These are phyloP conservation scores for Miichthys miiuy DNA, from an alignment of 2,797 vertebrate genomes.

Conservation along the genomic window DNA sequence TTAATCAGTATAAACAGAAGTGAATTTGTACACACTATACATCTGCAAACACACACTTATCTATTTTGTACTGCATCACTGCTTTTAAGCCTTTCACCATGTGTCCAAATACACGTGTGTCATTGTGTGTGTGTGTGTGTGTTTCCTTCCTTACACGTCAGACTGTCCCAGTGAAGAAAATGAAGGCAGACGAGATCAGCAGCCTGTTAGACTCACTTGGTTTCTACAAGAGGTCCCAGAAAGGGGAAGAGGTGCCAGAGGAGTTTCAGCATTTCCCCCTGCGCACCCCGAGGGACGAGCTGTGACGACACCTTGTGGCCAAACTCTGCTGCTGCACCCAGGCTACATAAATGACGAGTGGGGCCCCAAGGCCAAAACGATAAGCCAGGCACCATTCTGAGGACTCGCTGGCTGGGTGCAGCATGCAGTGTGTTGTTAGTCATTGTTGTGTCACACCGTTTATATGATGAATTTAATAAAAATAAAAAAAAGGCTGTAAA, in stretches of 20 bases:
- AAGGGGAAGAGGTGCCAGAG: slow-evolving; percentile 88
- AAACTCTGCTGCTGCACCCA: slow-evolving; percentile 66
- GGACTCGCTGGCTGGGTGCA: slow-evolving; percentile 51
- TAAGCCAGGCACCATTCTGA: slow-evolving; percentile 81
- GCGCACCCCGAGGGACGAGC: slow-evolving; percentile 84
- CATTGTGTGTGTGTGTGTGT: slow-evolving; percentile 2
- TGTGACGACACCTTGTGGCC: slow-evolving; percentile 82
- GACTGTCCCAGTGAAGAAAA: slow-evolving; percentile 85
- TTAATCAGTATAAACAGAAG: not conserved
- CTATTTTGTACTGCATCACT: not conserved
- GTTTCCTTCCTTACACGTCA: slow-evolving; percentile 51
- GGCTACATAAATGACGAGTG: slow-evolving; percentile 80
- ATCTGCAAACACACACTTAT: not conserved
- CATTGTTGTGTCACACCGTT: slow-evolving; percentile 27
- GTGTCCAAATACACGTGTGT: slow-evolving; percentile 29
- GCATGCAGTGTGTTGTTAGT: slow-evolving; percentile 24
- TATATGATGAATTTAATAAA: slow-evolving; percentile 12
- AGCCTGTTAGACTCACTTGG: slow-evolving; percentile 87
- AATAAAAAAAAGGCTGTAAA: not conserved
- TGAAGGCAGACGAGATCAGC: slow-evolving; percentile 87
- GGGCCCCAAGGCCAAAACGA: slow-evolving; percentile 75
- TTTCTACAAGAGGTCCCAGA: slow-evolving; percentile 88
- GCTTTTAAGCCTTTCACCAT: slow-evolving; percentile 12
- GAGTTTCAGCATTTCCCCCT: slow-evolving; percentile 87
- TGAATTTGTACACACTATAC: not conserved